These are phyloP conservation scores for Odontamblyopus rebecca DNA, from an alignment of 2,797 vertebrate genomes.

Conservation along the genomic window DNA sequence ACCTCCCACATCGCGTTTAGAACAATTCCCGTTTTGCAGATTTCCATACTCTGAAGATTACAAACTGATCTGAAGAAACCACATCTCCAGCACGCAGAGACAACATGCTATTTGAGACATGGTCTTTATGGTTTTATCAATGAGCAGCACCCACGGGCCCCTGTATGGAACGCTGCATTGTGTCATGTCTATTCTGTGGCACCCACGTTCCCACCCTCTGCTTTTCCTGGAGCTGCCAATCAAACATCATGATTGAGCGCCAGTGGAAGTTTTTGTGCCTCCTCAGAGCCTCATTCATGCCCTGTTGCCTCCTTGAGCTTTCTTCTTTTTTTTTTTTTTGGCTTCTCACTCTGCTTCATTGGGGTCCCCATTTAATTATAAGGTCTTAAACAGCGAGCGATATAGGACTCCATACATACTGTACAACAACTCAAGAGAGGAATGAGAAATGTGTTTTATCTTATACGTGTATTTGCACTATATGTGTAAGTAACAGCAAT, in stretches of 20 bases:
- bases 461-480: too few species aligned
- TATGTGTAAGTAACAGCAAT: too few species aligned
- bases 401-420: too few species aligned
- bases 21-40: constrained; percentile 19
- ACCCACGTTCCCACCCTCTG: constrained; percentile 73
- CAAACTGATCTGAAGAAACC: constrained; percentile 63
- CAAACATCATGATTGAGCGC: constrained; percentile 72
- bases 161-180: constrained; percentile 64
- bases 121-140: constrained; percentile 70
- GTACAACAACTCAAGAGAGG: too few species aligned
- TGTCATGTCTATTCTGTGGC: constrained; percentile 61
- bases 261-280: constrained; percentile 58
- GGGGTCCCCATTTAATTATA: neutral
- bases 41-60: constrained; percentile 50
- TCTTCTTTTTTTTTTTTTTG: constrained; percentile 25
- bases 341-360: constrained; percentile 31
- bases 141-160: constrained; percentile 57
- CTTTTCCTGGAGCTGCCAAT: constrained; percentile 73
- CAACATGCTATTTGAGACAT: constrained; percentile 60
- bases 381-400: neutral
- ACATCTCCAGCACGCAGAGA: constrained; percentile 53
- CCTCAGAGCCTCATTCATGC: constrained; percentile 56
- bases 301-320: constrained; percentile 37
- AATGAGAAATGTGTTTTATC: too few species aligned
- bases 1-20: constrained; percentile 55